phyloP scores from a whole-genome alignment of 2,888 invertebrate genomes.

The Amphipyra berbera region DNA sequence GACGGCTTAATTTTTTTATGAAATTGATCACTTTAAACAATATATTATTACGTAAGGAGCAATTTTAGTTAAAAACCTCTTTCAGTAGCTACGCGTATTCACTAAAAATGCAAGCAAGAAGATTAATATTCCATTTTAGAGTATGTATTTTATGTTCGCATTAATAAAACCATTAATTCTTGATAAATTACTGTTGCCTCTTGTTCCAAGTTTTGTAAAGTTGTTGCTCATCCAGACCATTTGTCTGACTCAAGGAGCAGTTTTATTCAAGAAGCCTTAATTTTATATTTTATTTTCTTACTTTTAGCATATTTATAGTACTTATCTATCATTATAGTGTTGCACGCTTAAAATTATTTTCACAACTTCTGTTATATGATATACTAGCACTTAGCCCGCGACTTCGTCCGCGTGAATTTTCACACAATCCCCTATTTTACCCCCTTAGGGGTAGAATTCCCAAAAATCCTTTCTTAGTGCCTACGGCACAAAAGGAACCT shows the following conservation, averaged over 20 bases:
- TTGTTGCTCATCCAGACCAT: constrained; percentile 46
- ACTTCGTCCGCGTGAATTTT: no score
- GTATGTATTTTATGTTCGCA: constrained; percentile 41
- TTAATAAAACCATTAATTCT: constrained; percentile 54
- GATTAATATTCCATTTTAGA: constrained; percentile 32
- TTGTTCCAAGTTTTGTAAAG: constrained; percentile 44
- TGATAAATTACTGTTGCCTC: constrained; percentile 52
- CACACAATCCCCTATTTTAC: no score
- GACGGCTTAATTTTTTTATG: no score
- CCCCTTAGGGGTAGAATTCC: no score
- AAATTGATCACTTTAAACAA: no score
- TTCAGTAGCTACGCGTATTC: background rate
- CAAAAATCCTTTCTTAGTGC: no score
- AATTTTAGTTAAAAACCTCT: background rate
- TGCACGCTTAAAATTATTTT: no score
- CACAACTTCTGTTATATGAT: no score
- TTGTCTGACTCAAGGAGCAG: constrained; percentile 33
- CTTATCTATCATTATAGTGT: background rate
- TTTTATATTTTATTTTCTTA: constrained; percentile 4
- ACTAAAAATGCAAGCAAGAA: constrained; percentile 25
- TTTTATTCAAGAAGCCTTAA: constrained; percentile 20
- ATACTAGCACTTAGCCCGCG: no score
- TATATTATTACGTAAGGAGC: background rate
- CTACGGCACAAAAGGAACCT: no score
- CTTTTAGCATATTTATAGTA: background rate